phyloP scores from a whole-genome alignment of 2,113 vertebrate species.

The Laticauda laticaudata region DNA sequence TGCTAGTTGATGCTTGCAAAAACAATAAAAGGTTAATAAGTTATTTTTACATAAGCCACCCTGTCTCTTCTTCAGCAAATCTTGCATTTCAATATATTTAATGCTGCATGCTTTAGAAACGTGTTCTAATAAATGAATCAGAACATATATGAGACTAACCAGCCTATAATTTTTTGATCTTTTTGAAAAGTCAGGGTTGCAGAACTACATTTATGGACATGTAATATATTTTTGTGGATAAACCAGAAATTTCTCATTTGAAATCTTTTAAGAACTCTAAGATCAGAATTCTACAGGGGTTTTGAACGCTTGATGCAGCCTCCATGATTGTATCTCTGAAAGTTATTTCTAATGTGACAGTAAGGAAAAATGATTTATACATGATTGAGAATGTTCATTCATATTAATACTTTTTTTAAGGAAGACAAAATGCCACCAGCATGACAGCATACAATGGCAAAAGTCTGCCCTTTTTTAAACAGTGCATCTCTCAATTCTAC shows the following conservation, averaged over 20 bases:
- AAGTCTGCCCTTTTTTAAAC: background rate
- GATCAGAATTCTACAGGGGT: background rate
- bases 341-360: background rate
- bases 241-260: background rate
- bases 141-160: background rate
- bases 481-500: background rate
- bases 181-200: background rate
- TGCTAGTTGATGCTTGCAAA: background rate
- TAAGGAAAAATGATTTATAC: background rate
- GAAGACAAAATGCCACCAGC: background rate
- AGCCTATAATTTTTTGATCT: background rate
- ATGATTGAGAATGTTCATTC: background rate
- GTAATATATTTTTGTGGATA: background rate
- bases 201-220: background rate
- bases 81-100: background rate
- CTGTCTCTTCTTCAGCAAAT: background rate
- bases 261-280: background rate
- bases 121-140: background rate
- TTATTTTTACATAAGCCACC: background rate
- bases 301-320: background rate
- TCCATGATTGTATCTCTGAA: background rate
- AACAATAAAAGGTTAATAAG: background rate
- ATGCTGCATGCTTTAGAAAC: background rate
- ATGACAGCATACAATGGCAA: background rate
- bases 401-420: background rate